phyloP scores from a whole-genome alignment of 2,888 invertebrate species.

The Lithophane socia region DNA sequence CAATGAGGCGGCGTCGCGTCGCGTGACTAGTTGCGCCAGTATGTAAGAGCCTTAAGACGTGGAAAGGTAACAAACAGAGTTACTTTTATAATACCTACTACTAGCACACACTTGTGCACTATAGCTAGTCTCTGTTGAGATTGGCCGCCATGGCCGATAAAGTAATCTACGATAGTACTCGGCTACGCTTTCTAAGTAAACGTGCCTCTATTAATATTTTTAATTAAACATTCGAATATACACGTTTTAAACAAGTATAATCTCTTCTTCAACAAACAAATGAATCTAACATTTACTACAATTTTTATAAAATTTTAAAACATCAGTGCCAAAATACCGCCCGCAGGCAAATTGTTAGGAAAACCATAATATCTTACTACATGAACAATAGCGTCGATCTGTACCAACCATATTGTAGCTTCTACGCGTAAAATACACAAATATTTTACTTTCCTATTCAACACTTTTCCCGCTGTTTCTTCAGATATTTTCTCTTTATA shows the following conservation, averaged over 20 bases:
- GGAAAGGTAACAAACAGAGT: no score
- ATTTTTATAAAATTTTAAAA: constrained; percentile 7
- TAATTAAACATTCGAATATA: not conserved
- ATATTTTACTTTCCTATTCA: constrained; percentile 52
- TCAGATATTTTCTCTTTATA: constrained; percentile 40
- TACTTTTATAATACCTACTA: no score
- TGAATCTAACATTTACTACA: constrained; percentile 18
- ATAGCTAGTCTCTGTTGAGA: no score
- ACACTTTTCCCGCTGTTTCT: constrained; percentile 50
- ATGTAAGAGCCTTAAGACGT: no score
- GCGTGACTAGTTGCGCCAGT: no score
- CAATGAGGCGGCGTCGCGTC: no score
- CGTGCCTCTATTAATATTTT: not conserved
- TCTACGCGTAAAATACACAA: constrained; percentile 48
- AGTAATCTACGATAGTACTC: not conserved
- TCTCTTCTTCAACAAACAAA: constrained; percentile 1
- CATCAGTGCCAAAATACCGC: constrained; percentile 25
- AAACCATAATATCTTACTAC: constrained; percentile 28
- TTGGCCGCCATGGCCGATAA: no score
- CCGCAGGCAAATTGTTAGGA: constrained; percentile 37
- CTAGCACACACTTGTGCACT: no score
- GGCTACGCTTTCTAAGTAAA: not conserved
- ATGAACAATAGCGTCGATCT: constrained; percentile 39
- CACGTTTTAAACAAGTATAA: not conserved
- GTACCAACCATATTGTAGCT: constrained; percentile 32